Percentiles rank a stretch among this genome's conserved stretches.
These are phyloP conservation scores for Hystrix cristata DNA, from an alignment of 2,113 vertebrate genomes.

Conservation along the genomic window DNA sequence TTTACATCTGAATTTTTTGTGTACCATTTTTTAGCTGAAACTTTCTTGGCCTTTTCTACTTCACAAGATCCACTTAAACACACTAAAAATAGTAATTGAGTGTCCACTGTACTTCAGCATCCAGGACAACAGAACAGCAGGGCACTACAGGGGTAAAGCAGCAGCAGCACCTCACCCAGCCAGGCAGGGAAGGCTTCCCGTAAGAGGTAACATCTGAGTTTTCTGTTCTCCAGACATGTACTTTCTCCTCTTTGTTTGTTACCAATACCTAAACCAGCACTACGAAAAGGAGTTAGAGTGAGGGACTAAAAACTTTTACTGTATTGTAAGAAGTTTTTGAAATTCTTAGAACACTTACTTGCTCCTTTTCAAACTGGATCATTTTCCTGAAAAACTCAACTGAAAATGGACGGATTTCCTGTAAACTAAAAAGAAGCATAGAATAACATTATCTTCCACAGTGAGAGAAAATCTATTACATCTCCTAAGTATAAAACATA, in stretches of 20 bases:
- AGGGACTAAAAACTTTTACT: neutral
- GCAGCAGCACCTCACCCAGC: neutral
- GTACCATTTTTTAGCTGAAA: neutral
- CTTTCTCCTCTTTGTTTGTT: neutral
- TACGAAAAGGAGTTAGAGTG: neutral
- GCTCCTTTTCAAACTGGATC: slow-evolving; percentile 96
- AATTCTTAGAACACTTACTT: slow-evolving; percentile 89
- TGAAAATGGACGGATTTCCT: slow-evolving; percentile 94
- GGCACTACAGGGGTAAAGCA: neutral
- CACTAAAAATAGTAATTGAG: neutral
- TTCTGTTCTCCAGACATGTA: neutral
- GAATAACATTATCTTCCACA: neutral
- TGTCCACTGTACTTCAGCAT: neutral
- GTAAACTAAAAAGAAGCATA: slow-evolving; percentile 88
- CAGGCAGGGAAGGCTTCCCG: neutral
- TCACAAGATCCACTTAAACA: neutral
- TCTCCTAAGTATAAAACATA: neutral
- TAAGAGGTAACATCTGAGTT: neutral
- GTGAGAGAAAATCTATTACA: neutral
- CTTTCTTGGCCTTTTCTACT: neutral
- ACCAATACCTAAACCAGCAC: neutral
- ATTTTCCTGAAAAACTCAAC: slow-evolving; percentile 95
- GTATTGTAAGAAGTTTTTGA: neutral
- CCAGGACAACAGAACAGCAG: neutral
- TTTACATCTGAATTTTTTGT: neutral